These are phyloP conservation scores for Rhagonycha lutea DNA, from an alignment of 2,888 invertebrate species.

Conservation along the genomic window DNA sequence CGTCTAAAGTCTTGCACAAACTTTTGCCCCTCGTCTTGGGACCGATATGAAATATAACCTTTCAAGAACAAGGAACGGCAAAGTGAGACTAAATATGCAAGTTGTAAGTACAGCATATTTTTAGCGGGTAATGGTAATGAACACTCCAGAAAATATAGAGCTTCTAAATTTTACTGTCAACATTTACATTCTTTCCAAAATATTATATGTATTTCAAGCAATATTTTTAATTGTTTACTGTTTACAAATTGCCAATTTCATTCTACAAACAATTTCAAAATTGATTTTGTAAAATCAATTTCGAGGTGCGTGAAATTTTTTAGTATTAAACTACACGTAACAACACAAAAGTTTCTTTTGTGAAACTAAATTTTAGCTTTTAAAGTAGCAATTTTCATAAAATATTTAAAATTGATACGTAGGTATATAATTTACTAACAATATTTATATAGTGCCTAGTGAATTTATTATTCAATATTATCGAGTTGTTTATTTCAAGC, in stretches of 20 bases:
- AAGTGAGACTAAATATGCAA: constrained; percentile 35
- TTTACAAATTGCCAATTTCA: not conserved
- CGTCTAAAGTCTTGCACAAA: constrained; percentile 33
- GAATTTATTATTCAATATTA: not conserved
- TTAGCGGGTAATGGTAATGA: constrained; percentile 32
- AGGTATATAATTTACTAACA: not conserved
- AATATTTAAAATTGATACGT: not conserved
- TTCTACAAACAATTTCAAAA: not conserved
- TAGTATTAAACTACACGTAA: not conserved
- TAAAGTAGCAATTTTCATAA: not conserved
- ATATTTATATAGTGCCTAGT: not conserved
- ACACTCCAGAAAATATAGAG: constrained; percentile 29
- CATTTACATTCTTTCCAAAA: constrained; percentile 28
- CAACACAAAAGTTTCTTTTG: not conserved
- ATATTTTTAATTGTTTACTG: not conserved
- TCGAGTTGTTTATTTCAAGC: no score
- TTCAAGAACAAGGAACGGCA: constrained; percentile 32
- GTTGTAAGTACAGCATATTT: constrained; percentile 32
- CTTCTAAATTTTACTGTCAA: constrained; percentile 32
- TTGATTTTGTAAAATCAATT: not conserved
- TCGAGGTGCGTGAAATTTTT: not conserved
- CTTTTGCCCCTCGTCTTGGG: constrained; percentile 35
- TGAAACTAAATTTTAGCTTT: not conserved
- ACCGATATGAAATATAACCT: constrained; percentile 38
- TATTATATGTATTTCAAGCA: constrained; percentile 20